Evolutionary conservation across 92 coral and sea anemone genomes (phyloP).

Genomic region (Ricordea florida): DNA sequence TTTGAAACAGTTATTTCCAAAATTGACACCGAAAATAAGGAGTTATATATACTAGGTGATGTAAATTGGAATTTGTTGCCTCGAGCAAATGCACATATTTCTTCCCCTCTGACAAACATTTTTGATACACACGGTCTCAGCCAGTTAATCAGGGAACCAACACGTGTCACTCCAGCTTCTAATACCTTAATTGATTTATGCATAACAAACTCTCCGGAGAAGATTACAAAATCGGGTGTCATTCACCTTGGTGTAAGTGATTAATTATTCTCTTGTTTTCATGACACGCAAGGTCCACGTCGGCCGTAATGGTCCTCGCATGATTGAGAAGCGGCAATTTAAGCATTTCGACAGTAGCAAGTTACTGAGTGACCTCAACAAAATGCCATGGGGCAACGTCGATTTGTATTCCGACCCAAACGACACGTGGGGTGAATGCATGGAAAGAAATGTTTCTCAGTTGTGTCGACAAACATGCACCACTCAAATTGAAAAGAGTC

Average conservation of each 20-base stretch:
- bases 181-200: slow-evolving; percentile 53
- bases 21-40: slow-evolving; percentile 23
- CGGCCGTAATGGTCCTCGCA: slow-evolving; percentile 25
- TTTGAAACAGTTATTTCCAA: neutral
- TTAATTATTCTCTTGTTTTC: slow-evolving; percentile 54
- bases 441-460: neutral
- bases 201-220: slow-evolving; percentile 54
- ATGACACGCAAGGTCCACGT: slow-evolving; percentile 38
- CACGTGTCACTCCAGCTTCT: slow-evolving; percentile 54
- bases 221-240: slow-evolving; percentile 40
- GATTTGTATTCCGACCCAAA: neutral
- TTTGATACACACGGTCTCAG: slow-evolving; percentile 46
- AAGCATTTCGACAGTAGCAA: slow-evolving; percentile 19
- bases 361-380: slow-evolving; percentile 27
- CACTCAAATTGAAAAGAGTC: neutral
- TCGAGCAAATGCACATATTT: slow-evolving; percentile 6
- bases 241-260: slow-evolving; percentile 48
- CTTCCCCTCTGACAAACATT: slow-evolving; percentile 24
- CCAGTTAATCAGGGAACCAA: slow-evolving; percentile 64
- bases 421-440: slow-evolving; percentile 12
- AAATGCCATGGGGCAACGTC: neutral
- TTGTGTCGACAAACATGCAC: slow-evolving; percentile 6
- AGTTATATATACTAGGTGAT: slow-evolving; percentile 29
- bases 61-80: slow-evolving; percentile 32
- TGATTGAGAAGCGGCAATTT: slow-evolving; percentile 12